These are phyloP conservation scores for Muricea muricata DNA, from an alignment of 92 coral and sea anemone genomes.

Conservation along the genomic window DNA sequence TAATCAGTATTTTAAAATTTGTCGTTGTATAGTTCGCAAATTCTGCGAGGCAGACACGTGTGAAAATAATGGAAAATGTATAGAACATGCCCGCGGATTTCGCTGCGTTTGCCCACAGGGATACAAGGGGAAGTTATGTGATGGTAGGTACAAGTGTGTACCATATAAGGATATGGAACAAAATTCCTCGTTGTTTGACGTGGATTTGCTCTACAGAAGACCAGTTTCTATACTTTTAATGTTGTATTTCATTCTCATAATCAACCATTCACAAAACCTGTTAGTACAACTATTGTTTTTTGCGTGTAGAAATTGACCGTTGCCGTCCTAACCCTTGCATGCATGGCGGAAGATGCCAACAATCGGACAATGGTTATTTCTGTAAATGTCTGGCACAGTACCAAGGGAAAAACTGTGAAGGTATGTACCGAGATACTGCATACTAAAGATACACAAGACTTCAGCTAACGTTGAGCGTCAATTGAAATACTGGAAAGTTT, in stretches of 20 bases:
- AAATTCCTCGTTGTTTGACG: too few relatives aligned
- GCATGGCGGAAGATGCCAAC: constrained; percentile 88
- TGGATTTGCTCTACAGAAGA: too few relatives aligned
- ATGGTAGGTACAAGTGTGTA: constrained; percentile 68
- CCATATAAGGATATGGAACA: too few relatives aligned
- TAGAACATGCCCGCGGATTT: constrained; percentile 89
- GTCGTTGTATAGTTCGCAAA: constrained; percentile 77
- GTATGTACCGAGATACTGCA: constrained; percentile 52
- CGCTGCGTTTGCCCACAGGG: constrained; percentile 86
- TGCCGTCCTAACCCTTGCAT: constrained; percentile 92
- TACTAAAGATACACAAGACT: too few relatives aligned
- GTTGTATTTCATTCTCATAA: not conserved
- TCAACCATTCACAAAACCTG: too few relatives aligned
- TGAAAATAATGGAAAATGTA: constrained; percentile 89
- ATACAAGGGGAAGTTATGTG: constrained; percentile 88
- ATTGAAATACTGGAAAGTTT: too few relatives aligned
- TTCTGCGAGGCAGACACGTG: constrained; percentile 90
- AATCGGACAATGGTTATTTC: constrained; percentile 75
- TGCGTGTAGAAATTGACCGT: constrained; percentile 78
- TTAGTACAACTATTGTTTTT: too few relatives aligned
- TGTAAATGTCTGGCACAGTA: constrained; percentile 87
- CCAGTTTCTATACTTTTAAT: too few relatives aligned
- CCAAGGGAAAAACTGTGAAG: constrained; percentile 85
- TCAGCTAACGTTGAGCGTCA: too few relatives aligned
- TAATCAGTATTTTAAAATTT: not conserved